Base-by-base conservation (phyloP, 2,113 vertebrate species). In the Nerophis lumbriciformis region DNA sequence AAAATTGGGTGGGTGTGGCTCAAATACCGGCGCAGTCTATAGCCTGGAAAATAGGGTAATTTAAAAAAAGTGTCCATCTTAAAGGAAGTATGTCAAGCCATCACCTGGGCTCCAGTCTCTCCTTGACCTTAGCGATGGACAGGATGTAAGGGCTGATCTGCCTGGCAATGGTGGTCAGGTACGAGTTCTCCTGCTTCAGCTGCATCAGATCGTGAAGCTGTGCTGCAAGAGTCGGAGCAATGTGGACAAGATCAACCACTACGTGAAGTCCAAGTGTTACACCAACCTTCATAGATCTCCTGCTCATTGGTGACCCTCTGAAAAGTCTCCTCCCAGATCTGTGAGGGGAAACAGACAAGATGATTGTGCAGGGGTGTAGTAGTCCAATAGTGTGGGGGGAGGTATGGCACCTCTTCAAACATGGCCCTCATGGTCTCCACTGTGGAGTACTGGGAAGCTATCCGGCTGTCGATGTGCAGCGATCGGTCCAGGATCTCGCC, bases 81-180 rank as follows among this genome's bases (percentile, higher is more conserved):
- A 13, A 5, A 10, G 8, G 36, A 13, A 16, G 19, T 36, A 14
- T 55, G 15, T 39, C 15, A 56, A 69, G 57, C 55, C 56, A 47
- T 4, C 77, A 96, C 95, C 95, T 97, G 83, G 94, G 94, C 80
- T 97, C 94, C 28, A 99, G 90, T 1, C 92, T 82, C 80, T 97
- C 94, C 78, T 95, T 95, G 72, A 98, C 96, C 77, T 95, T 96
- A 71, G 94, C 93, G 0, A 98, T 97, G 67, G 95, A 98, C 62
- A 89, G 84, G 67, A 96, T 88, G 3, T 97, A 98, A 11, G 94
- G 96, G 0, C 87, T 93, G 12, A 97, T 97, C 84, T 98, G 96
- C 71, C 88, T 90, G 78, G 95, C 83, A 73, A 99, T 93, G 35
- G 92, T 94, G 61, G 90, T 94, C 66, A 98, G 80, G 78, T 90